Conservation (phyloP, 2,797 vertebrate species). For the Gadopsis bispinosus region DNA sequence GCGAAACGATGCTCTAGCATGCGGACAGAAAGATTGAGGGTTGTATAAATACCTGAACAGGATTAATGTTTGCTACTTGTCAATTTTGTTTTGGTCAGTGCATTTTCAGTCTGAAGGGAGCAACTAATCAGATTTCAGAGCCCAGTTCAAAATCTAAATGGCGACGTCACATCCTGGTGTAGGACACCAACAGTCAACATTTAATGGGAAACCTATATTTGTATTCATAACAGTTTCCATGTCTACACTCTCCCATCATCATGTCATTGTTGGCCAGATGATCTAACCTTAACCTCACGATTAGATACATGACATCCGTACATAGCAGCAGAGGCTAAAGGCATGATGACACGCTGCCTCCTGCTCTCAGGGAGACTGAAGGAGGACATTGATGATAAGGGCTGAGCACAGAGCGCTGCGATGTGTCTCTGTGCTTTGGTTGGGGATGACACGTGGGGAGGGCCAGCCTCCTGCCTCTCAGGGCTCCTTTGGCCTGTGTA, state of each 20-base stretch:
- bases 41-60: constrained; percentile 59
- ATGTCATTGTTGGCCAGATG: constrained; percentile 27
- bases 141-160: constrained; percentile 34
- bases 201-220: constrained; percentile 5
- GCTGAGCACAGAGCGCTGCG: constrained; percentile 37
- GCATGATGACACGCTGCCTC: constrained; percentile 68
- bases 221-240: not conserved
- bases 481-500: constrained; percentile 82
- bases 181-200: not conserved
- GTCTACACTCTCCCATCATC: constrained; percentile 1
- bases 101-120: constrained; percentile 25
- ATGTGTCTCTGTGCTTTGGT: constrained; percentile 49
- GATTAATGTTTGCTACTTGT: constrained; percentile 60
- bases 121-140: constrained; percentile 33
- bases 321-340: constrained; percentile 41
- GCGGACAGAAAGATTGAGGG: constrained; percentile 52
- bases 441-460: constrained; percentile 38
- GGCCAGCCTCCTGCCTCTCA: constrained; percentile 77
- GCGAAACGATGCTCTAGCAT: constrained; percentile 55
- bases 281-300: constrained; percentile 37
- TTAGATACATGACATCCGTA: constrained; percentile 57
- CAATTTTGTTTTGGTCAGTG: constrained; percentile 54
- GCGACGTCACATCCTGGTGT: constrained; percentile 12
- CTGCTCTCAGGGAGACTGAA: constrained; percentile 56
- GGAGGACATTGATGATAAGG: constrained; percentile 54